Percentiles rank a stretch among this genome's conserved stretches.
Evolutionary conservation across 1,140 invertebrate species (phyloP).

Genomic region (Augochlora pura): DNA sequence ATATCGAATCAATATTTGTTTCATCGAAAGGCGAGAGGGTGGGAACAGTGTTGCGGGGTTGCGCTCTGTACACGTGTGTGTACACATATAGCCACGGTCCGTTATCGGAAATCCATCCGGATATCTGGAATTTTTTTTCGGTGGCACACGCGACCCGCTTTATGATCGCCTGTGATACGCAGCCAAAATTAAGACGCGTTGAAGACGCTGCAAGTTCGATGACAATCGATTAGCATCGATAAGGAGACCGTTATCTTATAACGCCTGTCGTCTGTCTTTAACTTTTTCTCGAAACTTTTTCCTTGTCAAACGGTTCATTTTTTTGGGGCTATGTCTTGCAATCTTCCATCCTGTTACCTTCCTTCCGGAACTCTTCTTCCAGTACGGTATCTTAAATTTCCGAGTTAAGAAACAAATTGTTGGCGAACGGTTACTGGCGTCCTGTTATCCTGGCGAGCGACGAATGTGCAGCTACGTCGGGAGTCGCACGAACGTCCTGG

Average conservation of each 20-base stretch:
- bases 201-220: constrained; percentile 36
- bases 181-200: constrained; percentile 54
- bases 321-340: no score
- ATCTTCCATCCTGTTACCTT: neutral
- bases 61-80: constrained; percentile 4
- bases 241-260: neutral
- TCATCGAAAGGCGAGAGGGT: neutral
- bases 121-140: constrained; percentile 64
- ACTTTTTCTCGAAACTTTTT: no score
- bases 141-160: constrained; percentile 36
- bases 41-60: neutral
- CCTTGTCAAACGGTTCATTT: no score
- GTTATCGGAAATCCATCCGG: constrained; percentile 60
- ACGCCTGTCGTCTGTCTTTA: no score
- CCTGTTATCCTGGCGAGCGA: constrained; percentile 48
- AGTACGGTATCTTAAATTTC: neutral
- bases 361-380: neutral
- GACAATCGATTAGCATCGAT: constrained; percentile 1
- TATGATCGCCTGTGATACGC: constrained; percentile 60
- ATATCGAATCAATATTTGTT: constrained; percentile 37
- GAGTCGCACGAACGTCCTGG: neutral
- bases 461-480: constrained; percentile 2
- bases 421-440: neutral
- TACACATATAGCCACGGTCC: constrained; percentile 21
- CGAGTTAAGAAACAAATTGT: neutral